Percentiles rank a stretch among this genome's conserved stretches.
These are phyloP conservation scores for Ormyrus rosae DNA, from an alignment of 2,888 invertebrate species.

Conservation along the genomic window DNA sequence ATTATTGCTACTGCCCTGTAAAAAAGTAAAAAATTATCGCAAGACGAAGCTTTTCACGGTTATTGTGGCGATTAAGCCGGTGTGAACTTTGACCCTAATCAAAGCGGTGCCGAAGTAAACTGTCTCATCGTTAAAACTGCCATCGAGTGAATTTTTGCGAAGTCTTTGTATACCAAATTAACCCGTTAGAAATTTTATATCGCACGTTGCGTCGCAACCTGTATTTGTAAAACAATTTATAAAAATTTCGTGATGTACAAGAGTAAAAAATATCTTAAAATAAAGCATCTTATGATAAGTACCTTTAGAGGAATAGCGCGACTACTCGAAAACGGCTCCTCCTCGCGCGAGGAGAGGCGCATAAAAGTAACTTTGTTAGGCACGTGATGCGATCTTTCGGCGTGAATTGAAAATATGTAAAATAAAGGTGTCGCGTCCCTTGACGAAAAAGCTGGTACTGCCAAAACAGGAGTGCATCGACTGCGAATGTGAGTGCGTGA, in stretches of 20 bases:
- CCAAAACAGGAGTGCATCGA: slow-evolving; percentile 22
- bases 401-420: slow-evolving; percentile 37
- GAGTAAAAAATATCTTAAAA: not conserved
- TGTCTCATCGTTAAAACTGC: slow-evolving; percentile 9
- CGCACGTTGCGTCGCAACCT: slow-evolving; percentile 29
- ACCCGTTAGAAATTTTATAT: slow-evolving; percentile 46
- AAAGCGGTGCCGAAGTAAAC: not conserved
- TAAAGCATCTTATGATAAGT: not conserved
- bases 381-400: slow-evolving; percentile 7
- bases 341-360: not conserved
- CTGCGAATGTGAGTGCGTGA: not conserved
- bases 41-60: slow-evolving; percentile 35
- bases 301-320: slow-evolving; percentile 18
- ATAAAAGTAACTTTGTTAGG: not conserved
- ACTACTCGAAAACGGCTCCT: slow-evolving; percentile 25
- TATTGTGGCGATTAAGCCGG: not conserved
- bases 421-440: slow-evolving; percentile 41
- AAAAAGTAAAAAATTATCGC: slow-evolving; percentile 38
- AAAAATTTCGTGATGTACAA: slow-evolving; percentile 31
- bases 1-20: slow-evolving; percentile 33
- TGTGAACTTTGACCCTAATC: not conserved
- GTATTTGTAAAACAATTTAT: slow-evolving; percentile 42
- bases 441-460: slow-evolving; percentile 43
- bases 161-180: slow-evolving; percentile 31
- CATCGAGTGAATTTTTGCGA: not conserved